These are phyloP conservation scores for Rattus norvegicus DNA, from an alignment of 2,113 vertebrate genomes.

Conservation along the genomic window DNA sequence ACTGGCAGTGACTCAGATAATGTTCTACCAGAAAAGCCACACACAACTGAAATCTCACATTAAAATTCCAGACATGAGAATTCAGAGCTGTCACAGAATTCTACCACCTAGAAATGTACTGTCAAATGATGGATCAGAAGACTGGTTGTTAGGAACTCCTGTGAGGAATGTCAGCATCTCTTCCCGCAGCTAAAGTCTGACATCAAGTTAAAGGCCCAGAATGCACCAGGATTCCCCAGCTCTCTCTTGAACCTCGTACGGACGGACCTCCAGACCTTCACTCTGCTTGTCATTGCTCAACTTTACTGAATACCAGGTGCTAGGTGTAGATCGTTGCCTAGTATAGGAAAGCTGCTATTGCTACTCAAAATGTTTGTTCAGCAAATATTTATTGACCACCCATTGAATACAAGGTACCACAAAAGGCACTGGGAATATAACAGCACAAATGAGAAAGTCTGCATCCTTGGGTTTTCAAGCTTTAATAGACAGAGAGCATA, in stretches of 20 bases:
- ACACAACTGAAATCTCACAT: conserved; percentile 32
- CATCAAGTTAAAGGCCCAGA: conserved; percentile 45
- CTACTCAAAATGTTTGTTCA: background rate
- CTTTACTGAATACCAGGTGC: background rate
- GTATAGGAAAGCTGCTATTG: background rate
- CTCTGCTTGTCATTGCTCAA: background rate
- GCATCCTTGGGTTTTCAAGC: background rate
- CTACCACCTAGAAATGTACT: conserved; percentile 22
- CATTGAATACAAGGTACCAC: background rate
- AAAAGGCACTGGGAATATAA: background rate
- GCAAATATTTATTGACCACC: background rate
- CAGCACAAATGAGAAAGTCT: background rate
- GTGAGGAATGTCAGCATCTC: conserved; percentile 41
- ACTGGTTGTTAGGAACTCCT: conserved; percentile 21
- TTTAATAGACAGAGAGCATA: background rate
- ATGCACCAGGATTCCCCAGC: conserved; percentile 3
- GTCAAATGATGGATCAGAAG: conserved; percentile 59
- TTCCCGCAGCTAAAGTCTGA: conserved; percentile 49
- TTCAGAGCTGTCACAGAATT: conserved; percentile 60
- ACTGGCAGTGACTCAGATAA: conserved; percentile 12
- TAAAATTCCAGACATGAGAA: conserved; percentile 63
- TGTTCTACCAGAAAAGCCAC: background rate
- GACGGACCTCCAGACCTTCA: background rate
- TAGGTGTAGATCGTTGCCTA: background rate
- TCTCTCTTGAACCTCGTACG: background rate